Evolutionary conservation across 2,113 vertebrate species (phyloP).

Genomic region (Probosciger aterrimus): DNA sequence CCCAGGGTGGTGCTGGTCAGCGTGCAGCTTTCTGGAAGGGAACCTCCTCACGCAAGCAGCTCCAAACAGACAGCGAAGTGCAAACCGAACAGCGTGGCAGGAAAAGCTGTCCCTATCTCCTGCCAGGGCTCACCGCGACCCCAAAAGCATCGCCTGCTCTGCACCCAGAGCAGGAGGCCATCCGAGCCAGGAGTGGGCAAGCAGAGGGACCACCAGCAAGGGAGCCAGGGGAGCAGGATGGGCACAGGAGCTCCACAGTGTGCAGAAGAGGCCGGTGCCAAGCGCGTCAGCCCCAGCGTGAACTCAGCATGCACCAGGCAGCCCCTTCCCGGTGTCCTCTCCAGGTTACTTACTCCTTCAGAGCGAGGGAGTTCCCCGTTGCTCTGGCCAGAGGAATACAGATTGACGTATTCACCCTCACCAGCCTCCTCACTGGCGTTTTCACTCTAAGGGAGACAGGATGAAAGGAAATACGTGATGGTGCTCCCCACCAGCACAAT

Average conservation of each 20-base stretch:
- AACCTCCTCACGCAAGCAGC: neutral
- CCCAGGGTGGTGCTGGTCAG: neutral
- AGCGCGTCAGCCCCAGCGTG: neutral
- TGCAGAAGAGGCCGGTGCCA: neutral
- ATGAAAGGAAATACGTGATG: constrained; percentile 65
- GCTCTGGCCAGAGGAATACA: constrained; percentile 91
- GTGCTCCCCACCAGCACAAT: neutral
- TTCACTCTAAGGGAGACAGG: constrained; percentile 88
- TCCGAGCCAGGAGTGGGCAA: neutral
- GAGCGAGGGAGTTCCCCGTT: constrained; percentile 84
- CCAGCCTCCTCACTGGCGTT: constrained; percentile 88
- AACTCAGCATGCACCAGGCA: constrained; percentile 62
- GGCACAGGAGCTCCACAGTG: neutral
- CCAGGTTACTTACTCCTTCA: constrained; percentile 88
- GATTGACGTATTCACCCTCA: constrained; percentile 95
- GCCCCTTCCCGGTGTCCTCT: neutral
- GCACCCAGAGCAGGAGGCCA: neutral
- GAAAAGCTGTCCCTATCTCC: neutral
- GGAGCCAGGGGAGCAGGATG: neutral
- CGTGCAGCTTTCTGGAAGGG: neutral
- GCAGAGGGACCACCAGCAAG: neutral
- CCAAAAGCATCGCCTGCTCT: neutral
- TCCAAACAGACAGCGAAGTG: neutral
- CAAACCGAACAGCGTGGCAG: neutral
- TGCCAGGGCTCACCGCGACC: neutral